Evolutionary conservation across 2,888 invertebrate species (phyloP), one percentile per base, ranked within the genome.

Genomic region (Aphrophora alni): DNA sequence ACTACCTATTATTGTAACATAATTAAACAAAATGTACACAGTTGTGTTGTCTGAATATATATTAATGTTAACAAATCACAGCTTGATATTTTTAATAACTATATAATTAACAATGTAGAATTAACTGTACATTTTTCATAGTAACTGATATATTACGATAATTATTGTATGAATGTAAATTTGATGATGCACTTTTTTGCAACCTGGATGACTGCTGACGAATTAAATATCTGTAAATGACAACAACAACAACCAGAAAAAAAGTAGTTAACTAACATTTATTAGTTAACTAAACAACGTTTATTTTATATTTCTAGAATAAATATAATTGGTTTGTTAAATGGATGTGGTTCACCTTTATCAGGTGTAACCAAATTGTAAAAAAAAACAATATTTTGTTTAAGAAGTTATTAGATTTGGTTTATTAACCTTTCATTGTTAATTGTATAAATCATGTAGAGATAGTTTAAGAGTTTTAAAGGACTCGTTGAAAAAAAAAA

Each of bases 91-190:
- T 33, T 79, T 79, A 72, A 79, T 72, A 74, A 74, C 73, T 74
- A 74, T 51, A 79, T 78, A 74, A 79, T 79, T 72, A 74, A 79
- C 72, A 33, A 59, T 78, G 78, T 79, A 79, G 78, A 38, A 79
- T 74, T 79, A 79, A 74, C 38, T 79, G 78, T 79, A 79, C 78
- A 79, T 79, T 79, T 79, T 79, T 59, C 59, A 59, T 79, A 79
- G 78, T 74, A 79, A 74, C 51, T 73, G 78, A 79, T 25, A 26
- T 78, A 38, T 44, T 73, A 78, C 51, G 78, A 73, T 78, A 26
- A 73, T 72, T 73, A 78, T 79, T 33, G 59, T 59, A 74, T 79
- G 78, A 79, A 74, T 79, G 74, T 68, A 33, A 74, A 74, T 79
- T 33, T 72, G 14, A 79, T 33, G 74, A 28, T 74, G 73, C 72